Evolutionary conservation across 1,140 invertebrate species (phyloP), one percentile per base, ranked within the genome.

Genomic region (Telenomus remus): DNA sequence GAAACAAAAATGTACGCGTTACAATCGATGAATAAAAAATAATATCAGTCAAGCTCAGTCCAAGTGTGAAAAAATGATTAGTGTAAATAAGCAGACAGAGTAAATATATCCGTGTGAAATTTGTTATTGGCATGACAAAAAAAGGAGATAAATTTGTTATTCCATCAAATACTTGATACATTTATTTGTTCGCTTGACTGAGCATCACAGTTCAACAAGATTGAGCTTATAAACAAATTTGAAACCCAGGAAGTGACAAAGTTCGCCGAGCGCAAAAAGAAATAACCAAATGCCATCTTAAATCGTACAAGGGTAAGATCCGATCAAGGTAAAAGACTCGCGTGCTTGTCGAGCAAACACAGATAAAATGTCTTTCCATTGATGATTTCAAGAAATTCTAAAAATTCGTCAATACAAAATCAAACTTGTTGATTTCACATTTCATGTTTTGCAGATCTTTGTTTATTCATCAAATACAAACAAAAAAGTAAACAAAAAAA

Each of bases 291-390:
- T 5, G 16, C 37, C 35, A 47, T 19, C 11, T 42, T 50, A 49
- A 50, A 44, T 44, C 63, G 53, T 57, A 57, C 48, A 56, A 68
- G 64, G 55, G 64, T 46, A 51, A 59, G 43, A 68, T 49, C 10
- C n/a, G 65, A 47, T 34, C 66, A 60, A 70, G 57, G 66, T 70
- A 54, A 70, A 69, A 60, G 42, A 70, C 43, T 53, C 43, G 16
- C 15, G 34, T 55, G 57, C 61, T 42, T 44, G 44, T 55, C 55
- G 50, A 54, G 44, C 57, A 56, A 55, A 49, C 51, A 11, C 7
- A 50, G 66, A 61, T 70, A 61, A n/a, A 70, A 50, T 53, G 66
- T 33, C 19, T 42, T 46, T 46, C 61, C 51, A 55, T 44, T 61
- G 66, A 61, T 70, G 61, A 61, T 50, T 35, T n/a, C 11, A 63